Base-by-base conservation (phyloP, 2,113 vertebrate genomes). In the Pomatostomus ruficeps region DNA sequence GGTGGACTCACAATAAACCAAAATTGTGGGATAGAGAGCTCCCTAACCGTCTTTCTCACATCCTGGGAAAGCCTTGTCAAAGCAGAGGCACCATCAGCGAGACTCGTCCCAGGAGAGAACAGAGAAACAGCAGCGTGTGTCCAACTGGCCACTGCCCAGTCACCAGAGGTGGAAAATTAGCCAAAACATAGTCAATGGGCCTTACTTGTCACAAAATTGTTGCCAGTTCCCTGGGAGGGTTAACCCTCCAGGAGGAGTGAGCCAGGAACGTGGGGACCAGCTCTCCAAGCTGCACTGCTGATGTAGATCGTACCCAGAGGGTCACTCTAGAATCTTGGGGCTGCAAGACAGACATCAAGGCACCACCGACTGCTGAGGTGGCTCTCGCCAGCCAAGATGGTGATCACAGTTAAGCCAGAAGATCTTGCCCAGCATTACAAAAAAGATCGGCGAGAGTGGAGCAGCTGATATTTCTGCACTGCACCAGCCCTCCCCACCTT, bases 41-140 rank as follows among this genome's bases (percentile, higher is more conserved):
- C 5, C 2, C 5, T 62, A 74, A 49, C 29, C 0, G 0, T 7
- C 57, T 52, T 66, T 33, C 40, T 26, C 58, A 11, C 21, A 15
- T 28, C 54, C 7, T 23, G 62, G 48, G 62, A 88, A 48, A 85
- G 28, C 62, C 49, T 88, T 0, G 0, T 17, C 57, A 45, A 40
- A 61, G 61, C 40, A 78, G 40, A n/a, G 17, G 36, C 31, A 21
- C 36, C 0, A 0, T 2, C 57, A 76, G 51, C 0, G 0, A 76
- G 35, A 51, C 43, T 59, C 10, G 0, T 38, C 43, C 7, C 43
- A 26, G 36, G 36, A 23, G 17, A 54, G 43, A 55, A 19, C 24
- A 19, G 42, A 70, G 36, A 88, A 68, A 48, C 20, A 67, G 57
- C 62, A 76, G 40, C 0, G 0, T 43, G 28, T 42, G n/a, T 40